Evolutionary conservation across 2,888 invertebrate species (phyloP), one percentile per base, ranked within the genome.

Genomic region (Noctua fimbriata): DNA sequence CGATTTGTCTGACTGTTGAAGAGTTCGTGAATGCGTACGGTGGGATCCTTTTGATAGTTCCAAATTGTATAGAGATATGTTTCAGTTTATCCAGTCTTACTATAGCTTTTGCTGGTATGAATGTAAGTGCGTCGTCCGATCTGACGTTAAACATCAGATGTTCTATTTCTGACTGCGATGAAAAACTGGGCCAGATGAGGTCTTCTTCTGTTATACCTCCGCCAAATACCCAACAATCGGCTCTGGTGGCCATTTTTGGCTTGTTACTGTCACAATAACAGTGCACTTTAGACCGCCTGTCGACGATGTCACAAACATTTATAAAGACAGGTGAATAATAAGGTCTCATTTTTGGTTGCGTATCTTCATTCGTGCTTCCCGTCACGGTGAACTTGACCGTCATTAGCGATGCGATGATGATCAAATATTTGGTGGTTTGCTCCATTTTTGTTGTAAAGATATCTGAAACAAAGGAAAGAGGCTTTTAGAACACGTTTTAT

Each of bases 21-120:
- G 98, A 97, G 92, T 98, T 98, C 14, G 98, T 98, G 92, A 99
- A 98, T 0, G 98, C 98, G 92, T 97, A 98, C 0, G 98, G 97
- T 69, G 97, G 97, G n/a, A 98, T 97, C 55, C 97, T 97, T 88
- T 97, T 97, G 87, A 98, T 98, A 72, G 97, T 97, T 4, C 98
- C 98, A 92, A 98, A 98, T 86, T 98, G 97, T 89, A 98, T 97
- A 76, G 97, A 97, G 81, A 98, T 94, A 84, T 97, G 97, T 92
- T 97, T 97, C n/a, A 98, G 95, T 87, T 97, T 97, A 89, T 97
- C 97, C 76, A 98, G 95, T 90, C 98, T 97, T 72, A 97, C 97
- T 75, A 98, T 96, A 65, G 98, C 97, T 92, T 97, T 97, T 0
- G 98, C 98, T 7, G 98, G 98, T 74, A 98, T 97, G 89, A 98